Evolutionary conservation across 64 coral and sea anemone species (phyloP), one percentile per base, ranked within the genome.

Genomic region (Stylophora pistillata): DNA sequence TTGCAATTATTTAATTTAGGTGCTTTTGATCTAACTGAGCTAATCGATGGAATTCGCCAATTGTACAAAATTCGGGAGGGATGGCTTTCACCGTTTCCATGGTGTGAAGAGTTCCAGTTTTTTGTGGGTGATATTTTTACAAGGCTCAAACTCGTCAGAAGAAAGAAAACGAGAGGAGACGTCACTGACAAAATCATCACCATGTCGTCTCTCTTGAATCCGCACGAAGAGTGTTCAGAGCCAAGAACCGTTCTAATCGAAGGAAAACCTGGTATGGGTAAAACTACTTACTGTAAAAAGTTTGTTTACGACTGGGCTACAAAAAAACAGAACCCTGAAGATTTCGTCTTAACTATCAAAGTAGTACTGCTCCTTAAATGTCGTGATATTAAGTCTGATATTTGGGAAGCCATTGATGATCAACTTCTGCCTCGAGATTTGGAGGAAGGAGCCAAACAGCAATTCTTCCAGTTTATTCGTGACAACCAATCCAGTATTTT

Each of bases 241-340:
- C 62, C 77, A 0, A 78, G 66, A 4, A 90, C 56, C 56, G 88
- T 90, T 53, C 59, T 90, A 73, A 90, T 90, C 29, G 88, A 91
- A 69, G 80, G 89, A 56, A 85, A 55, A 11, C 79, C 80, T 37
- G 89, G 79, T 34, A 74, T 32, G 41, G 80, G 89, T 52, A 91
- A 91, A 58, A 91, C 89, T 1, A 91, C 72, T 0, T 86, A 78
- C 66, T 91, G 81, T 57, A 81, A 70, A 13, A 91, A 91, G 69
- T 58, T 68, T n/a, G 72, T 64, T 31, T 78, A 86, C 58, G 89
- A 86, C 47, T 91, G 89, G 89, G 89, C 89, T 21, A 17, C 33
- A 54, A 58, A 58, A 33, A 86, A 86, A 31, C 81, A 62, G 3
- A 5, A 6, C 20, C 37, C 15, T 6, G 25, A 86, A 13, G 72